A percentile compares a stretch with the other conserved stretches of the same genome.
Evolutionary conservation across 2,113 vertebrate genomes (phyloP).

Genomic region (Ctenomys sociabilis): DNA sequence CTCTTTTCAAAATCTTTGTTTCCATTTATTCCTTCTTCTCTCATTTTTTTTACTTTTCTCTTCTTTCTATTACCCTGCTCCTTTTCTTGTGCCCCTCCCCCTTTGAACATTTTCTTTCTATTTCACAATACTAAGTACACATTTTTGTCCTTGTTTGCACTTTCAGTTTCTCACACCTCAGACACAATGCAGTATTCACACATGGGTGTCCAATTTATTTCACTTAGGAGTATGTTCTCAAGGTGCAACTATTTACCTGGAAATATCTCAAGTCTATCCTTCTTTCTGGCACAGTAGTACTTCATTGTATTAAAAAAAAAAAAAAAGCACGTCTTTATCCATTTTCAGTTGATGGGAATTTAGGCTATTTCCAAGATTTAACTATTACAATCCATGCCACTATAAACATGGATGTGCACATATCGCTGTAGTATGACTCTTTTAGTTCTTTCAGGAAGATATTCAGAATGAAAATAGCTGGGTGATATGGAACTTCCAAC

Average conservation of each 20-base stretch:
- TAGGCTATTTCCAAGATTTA: not conserved
- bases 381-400: not conserved
- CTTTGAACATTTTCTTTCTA: not conserved
- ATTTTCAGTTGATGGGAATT: not conserved
- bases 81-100: not conserved
- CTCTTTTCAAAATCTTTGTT: not conserved
- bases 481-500: not conserved
- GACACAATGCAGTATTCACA: not conserved
- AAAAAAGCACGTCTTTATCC: not conserved
- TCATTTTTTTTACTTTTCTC: not conserved
- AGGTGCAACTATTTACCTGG: not conserved
- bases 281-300: not conserved
- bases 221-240: not conserved
- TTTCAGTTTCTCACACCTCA: not conserved
- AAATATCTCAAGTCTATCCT: not conserved
- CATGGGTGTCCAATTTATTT: not conserved
- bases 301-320: not conserved
- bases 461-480: not conserved
- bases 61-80: not conserved
- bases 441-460: not conserved
- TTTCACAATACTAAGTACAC: not conserved
- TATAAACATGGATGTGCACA: not conserved
- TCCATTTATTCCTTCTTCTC: not conserved
- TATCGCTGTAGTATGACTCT: not conserved
- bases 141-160: not conserved